phyloP scores from a whole-genome alignment of 2,888 invertebrate species.

The Encarsia formosa region DNA sequence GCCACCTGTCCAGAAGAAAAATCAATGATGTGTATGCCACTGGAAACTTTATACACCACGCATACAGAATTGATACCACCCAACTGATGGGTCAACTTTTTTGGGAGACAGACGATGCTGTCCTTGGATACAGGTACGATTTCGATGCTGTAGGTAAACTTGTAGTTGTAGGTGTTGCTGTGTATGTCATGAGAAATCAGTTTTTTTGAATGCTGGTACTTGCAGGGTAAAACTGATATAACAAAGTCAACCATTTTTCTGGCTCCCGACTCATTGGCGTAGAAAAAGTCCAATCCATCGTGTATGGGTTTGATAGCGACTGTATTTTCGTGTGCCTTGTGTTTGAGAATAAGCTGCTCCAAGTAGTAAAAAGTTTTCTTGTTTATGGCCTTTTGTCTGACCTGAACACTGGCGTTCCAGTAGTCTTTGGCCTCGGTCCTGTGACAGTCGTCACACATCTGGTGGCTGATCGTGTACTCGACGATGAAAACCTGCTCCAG shows the following conservation, averaged over 20 bases:
- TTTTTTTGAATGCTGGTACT: slow-evolving; percentile 86
- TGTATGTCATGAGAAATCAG: slow-evolving; percentile 96
- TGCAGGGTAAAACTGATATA: slow-evolving; percentile 79
- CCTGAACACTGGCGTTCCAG: slow-evolving; percentile 89
- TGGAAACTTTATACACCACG: slow-evolving; percentile 84
- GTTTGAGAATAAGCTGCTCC: slow-evolving; percentile 94
- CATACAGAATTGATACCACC: slow-evolving; percentile 87
- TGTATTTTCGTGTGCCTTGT: slow-evolving; percentile 86
- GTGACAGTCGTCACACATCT: slow-evolving; percentile 98
- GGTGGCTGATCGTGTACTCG: slow-evolving; percentile 84
- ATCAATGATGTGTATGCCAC: slow-evolving; percentile 88
- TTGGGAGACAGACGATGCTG: slow-evolving; percentile 84
- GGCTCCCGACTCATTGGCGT: slow-evolving; percentile 81
- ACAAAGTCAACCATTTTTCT: slow-evolving; percentile 95
- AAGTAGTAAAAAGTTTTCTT: slow-evolving; percentile 97
- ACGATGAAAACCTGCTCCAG: slow-evolving; percentile 94
- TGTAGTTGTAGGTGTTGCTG: slow-evolving; percentile 95
- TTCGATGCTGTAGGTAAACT: slow-evolving; percentile 86
- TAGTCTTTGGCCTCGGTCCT: slow-evolving; percentile 95
- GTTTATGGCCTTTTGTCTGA: slow-evolving; percentile 82
- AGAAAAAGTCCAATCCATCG: slow-evolving; percentile 95
- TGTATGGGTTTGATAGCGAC: slow-evolving; percentile 82
- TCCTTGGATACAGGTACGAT: slow-evolving; percentile 95
- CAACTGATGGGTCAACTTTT: slow-evolving; percentile 77
- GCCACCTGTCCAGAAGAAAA: slow-evolving; percentile 84